Evolutionary conservation across 2,888 invertebrate species (phyloP).

Genomic region (Gnatocerus cornutus): DNA sequence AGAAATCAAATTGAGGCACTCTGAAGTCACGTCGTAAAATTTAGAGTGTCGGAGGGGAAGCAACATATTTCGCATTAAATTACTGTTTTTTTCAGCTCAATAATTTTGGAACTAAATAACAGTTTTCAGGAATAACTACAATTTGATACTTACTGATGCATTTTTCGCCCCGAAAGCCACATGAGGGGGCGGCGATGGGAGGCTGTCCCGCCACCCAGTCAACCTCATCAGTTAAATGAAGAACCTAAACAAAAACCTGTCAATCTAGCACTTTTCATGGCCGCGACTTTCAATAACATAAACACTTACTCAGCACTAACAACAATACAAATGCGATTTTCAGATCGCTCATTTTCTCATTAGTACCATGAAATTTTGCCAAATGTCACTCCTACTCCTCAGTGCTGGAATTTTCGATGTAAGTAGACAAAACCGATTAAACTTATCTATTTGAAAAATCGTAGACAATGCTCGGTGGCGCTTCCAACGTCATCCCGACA

Average conservation of each 20-base stretch:
- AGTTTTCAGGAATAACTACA: too few species aligned
- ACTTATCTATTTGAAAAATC: slow-evolving; percentile 1
- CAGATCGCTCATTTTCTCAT: background rate
- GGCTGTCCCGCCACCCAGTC: slow-evolving; percentile 85
- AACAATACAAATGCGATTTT: slow-evolving; percentile 15
- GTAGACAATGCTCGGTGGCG: slow-evolving; percentile 35
- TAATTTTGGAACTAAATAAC: too few species aligned
- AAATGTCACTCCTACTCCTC: slow-evolving; percentile 38
- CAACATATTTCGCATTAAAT: too few species aligned
- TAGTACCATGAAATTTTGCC: slow-evolving; percentile 33
- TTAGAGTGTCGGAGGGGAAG: too few species aligned
- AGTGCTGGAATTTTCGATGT: slow-evolving; percentile 42
- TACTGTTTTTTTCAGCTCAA: too few species aligned
- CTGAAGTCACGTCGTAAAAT: too few species aligned
- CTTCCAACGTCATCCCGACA: slow-evolving; percentile 59
- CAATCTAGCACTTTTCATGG: slow-evolving; percentile 5
- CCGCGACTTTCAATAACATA: slow-evolving; percentile 8
- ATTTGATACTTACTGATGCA: slow-evolving; percentile 88
- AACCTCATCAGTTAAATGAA: slow-evolving; percentile 81
- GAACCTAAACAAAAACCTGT: slow-evolving; percentile 74
- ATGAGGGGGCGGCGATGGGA: slow-evolving; percentile 89
- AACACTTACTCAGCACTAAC: slow-evolving; percentile 26
- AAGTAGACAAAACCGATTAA: slow-evolving; percentile 22
- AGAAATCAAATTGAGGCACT: background rate
- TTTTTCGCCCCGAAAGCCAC: slow-evolving; percentile 93